Base-by-base conservation (phyloP, 2,797 vertebrate genomes). In the Lateolabrax maculatus region DNA sequence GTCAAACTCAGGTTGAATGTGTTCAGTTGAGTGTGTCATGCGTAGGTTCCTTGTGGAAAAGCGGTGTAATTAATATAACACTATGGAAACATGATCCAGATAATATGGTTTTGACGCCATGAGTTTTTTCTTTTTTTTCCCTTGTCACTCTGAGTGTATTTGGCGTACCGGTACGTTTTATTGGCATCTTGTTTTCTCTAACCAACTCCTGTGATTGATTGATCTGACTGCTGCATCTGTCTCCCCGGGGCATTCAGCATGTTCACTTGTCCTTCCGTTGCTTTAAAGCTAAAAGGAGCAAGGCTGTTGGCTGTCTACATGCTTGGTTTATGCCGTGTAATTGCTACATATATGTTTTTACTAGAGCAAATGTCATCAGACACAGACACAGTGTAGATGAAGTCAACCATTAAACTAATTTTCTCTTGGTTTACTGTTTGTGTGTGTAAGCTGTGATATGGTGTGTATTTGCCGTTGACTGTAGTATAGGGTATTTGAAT, bases 191-290 rank as follows among this genome's bases (percentile, higher is more conserved):
- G 68, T 70, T 78, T 79, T 71, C 57, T 84, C 68, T 58, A 64
- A 81, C 52, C 48, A 58, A 57, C 75, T 85, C 72, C 51, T 64
- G 49, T 77, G 75, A 87, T 64, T 83, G 82, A 86, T 65, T 75
- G 79, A 84, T 80, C 66, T 49, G 80, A 79, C 60, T 57, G 58
- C 51, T 56, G 23, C 46, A 18, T 71, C 37, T 69, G 81, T 79
- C 63, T 52, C 71, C 25, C 25, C 3, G 0, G 75, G 56, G 60
- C 53, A 57, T 79, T 76, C 64, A 62, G 34, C 55, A 25, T 62
- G 72, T 57, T 72, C 81, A 67, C 44, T 80, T 69, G 69, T 61
- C 61, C 66, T 41, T 69, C 44, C 36, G 36, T 77, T 77, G 18
- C 51, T 63, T 34, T 73, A 44, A 74, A 73, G 70, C 44, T 43